These are phyloP conservation scores for Melanotaenia nigrans DNA, from an alignment of 2,797 vertebrate species.

Conservation along the genomic window DNA sequence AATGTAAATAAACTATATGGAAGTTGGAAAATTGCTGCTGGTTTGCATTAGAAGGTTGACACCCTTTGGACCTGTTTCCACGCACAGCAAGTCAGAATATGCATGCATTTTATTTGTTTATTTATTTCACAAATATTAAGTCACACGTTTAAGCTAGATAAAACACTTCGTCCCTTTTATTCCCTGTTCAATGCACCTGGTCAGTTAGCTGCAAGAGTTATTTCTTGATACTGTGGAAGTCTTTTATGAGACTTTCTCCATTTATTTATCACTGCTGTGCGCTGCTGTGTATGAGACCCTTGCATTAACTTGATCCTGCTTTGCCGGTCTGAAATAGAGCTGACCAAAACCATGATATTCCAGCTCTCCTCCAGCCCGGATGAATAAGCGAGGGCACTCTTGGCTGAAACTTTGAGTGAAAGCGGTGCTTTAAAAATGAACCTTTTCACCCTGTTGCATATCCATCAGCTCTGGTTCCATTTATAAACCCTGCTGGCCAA, in stretches of 20 bases:
- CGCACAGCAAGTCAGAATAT: neutral
- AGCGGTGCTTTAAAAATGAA: conserved; percentile 44
- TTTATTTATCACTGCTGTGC: conserved; percentile 33
- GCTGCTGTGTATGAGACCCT: conserved; percentile 8
- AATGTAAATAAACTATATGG: conserved; percentile 63
- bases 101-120: neutral
- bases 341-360: conserved; percentile 37
- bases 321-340: conserved; percentile 17
- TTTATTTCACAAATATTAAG: neutral
- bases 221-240: conserved; percentile 25
- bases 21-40: conserved; percentile 32
- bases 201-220: conserved; percentile 53
- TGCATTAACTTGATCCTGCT: conserved; percentile 32
- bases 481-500: conserved; percentile 58
- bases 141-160: neutral
- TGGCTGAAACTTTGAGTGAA: conserved; percentile 47
- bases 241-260: conserved; percentile 39
- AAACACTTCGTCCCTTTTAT: conserved; percentile 49
- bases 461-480: conserved; percentile 40
- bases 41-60: neutral
- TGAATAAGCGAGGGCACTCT: conserved; percentile 22
- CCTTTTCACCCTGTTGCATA: conserved; percentile 14
- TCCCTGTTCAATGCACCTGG: conserved; percentile 24
- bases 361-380: conserved; percentile 10
- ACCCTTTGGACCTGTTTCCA: neutral